Evolutionary conservation across 1,140 invertebrate genomes (phyloP).

Genomic region (Brachionus calyciflorus): DNA sequence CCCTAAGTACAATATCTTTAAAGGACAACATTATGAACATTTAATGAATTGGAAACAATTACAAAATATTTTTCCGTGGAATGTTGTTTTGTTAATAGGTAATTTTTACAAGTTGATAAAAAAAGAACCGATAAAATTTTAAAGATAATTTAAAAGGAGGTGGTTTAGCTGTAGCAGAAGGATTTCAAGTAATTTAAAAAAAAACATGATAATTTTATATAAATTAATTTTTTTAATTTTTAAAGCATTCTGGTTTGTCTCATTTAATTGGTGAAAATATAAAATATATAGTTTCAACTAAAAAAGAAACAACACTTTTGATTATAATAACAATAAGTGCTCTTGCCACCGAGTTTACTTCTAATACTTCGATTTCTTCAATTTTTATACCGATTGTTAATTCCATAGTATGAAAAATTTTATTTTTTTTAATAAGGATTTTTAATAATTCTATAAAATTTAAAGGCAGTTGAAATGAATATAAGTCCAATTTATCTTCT

Average conservation of each 20-base stretch:
- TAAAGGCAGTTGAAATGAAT: conserved; percentile 28
- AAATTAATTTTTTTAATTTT: neutral
- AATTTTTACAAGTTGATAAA: too few relatives aligned
- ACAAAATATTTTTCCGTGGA: conserved; percentile 42
- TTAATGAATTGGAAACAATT: conserved; percentile 42
- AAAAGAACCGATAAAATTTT: too few relatives aligned
- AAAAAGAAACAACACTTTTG: conserved; percentile 18
- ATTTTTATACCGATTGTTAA: conserved; percentile 43
- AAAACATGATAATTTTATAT: neutral
- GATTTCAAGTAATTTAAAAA: conserved; percentile 29
- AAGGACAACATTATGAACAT: conserved; percentile 36
- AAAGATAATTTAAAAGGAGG: too few relatives aligned
- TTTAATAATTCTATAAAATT: too few relatives aligned
- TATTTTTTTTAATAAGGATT: neutral
- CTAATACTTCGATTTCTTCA: conserved; percentile 45
- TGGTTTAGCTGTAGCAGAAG: conserved; percentile 32
- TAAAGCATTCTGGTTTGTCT: conserved; percentile 32
- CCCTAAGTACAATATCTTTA: conserved; percentile 39
- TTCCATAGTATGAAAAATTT: conserved; percentile 21
- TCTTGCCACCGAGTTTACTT: conserved; percentile 44
- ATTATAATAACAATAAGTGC: conserved; percentile 19
- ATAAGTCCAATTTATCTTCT: conserved; percentile 36
- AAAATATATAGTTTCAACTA: conserved; percentile 10
- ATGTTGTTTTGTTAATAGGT: conserved; percentile 35
- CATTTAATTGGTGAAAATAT: conserved; percentile 32